These are phyloP conservation scores for Crax fasciolata DNA, from an alignment of 2,797 vertebrate species.

Conservation along the genomic window DNA sequence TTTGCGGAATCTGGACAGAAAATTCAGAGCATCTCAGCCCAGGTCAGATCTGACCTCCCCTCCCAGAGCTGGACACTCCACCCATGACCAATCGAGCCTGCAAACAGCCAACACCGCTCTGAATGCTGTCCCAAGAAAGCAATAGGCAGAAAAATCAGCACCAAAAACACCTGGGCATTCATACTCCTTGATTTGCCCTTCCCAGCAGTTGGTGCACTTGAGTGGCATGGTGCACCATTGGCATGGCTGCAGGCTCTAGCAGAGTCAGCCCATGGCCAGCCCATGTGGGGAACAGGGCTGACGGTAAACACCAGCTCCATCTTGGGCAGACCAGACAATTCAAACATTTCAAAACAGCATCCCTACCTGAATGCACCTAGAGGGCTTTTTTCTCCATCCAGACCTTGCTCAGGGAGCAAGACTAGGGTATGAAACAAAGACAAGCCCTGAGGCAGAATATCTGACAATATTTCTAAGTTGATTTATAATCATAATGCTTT, in stretches of 20 bases:
- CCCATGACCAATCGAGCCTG: not conserved
- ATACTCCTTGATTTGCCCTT: not conserved
- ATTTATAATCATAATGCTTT: not conserved
- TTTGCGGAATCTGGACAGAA: not conserved
- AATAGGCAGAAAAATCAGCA: not conserved
- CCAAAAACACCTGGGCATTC: not conserved
- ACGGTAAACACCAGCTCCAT: not conserved
- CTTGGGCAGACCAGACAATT: not conserved
- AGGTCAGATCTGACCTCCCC: not conserved
- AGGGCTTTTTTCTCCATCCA: not conserved
- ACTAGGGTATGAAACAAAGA: not conserved
- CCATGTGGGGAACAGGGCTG: not conserved
- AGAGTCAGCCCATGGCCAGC: not conserved
- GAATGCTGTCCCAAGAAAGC: not conserved
- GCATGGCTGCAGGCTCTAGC: rapidly evolving
- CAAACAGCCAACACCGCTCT: not conserved
- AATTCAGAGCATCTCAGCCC: not conserved
- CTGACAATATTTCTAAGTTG: not conserved
- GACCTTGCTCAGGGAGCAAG: not conserved
- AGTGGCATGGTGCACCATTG: rapidly evolving
- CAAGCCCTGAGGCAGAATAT: not conserved
- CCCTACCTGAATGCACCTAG: not conserved
- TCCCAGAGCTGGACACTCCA: not conserved
- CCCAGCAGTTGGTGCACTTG: not conserved
- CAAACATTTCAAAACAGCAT: not conserved